Base-by-base conservation (phyloP, 2,113 vertebrate species). In the Brevimyrus niger region DNA sequence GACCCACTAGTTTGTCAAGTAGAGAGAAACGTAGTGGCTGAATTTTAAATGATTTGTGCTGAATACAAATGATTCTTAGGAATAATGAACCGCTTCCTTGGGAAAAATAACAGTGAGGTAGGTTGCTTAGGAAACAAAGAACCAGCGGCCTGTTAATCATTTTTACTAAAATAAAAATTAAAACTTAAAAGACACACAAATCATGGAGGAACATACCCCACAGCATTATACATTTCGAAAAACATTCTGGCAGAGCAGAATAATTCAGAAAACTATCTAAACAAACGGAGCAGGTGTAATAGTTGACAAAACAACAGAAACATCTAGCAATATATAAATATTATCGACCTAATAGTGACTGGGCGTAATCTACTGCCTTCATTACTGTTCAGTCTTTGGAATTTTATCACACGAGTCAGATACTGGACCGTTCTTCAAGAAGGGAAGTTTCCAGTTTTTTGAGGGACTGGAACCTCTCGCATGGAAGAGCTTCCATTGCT, bases 11-110 rank as follows among this genome's bases (percentile, higher is more conserved):
- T 38, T 27, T 87, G 48, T 87, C 85, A 53, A 46, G 7, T 23
- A 53, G n/a, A 31, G 27, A 31, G 23, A 44, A 53, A 53, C 3
- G 50, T 87, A 38, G 85, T n/a, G 5, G 31, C 82, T 87, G 85
- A 31, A 87, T 87, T 55, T 38, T 2, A 51, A 55, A 87, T 47
- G 82, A n/a, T 47, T 47, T 44, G n/a, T 19, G 85, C n/a, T 87
- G 85, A 87, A 87, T 55, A 87, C 31, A 87, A 53, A 87, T 87
- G 85, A 50, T 53, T 31, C 85, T 87, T 51, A 87, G 55, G 50
- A 38, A 87, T 87, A 87, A 87, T 87, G 53, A 87, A 35, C n/a
- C 17, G 7, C 31, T 55, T 53, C 13, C 85, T 87, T 87, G 10
- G 27, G 31, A 53, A 85, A 85, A 76, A 76, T 35, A 73, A 73